Base-by-base conservation (phyloP, 2,113 vertebrate species). In the Hypocryptadius cinnamomeus region DNA sequence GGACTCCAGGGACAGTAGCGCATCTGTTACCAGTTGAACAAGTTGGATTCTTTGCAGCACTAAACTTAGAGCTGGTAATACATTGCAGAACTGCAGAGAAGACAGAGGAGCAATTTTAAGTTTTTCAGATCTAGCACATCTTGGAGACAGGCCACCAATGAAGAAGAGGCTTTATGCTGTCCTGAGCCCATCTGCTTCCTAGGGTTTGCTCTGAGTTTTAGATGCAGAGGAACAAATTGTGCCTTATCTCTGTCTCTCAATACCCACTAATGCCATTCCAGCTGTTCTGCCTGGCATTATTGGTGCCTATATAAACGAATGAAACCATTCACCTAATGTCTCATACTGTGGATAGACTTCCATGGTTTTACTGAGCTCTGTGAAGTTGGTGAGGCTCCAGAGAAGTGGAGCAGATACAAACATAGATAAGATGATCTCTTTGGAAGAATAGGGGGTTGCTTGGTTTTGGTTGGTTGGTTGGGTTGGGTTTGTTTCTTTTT, bases 1-100 rank as follows among this genome's bases (percentile, higher is more conserved):
- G 85, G 73, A 48, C 95, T 95, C 95, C 47, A 47, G 95, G 80
- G 92, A 79, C 45, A 92, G 57, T 11, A 85, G 84, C 0, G 19
- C 96, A 97, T 96, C 96, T 96, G 95, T 91, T 94, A 93, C 56
- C 25, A 66, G 72, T 27, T 60, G 82, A 91, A 76, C 27, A 42
- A 94, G 53, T 13, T n/a, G 48, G 91, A 63, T 59, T 83, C 87
- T 85, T 60, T 57, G 40, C 51, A 63, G 77, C 57, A 64, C 12
- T 33, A 64, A 91, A 84, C 44, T 73, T 30, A 50, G n/a, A 42
- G 45, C 16, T 74, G 50, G 40, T 53, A 79, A 90, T 35, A 12
- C 19, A 61, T 8, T 64, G 64, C 64, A 77, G 81, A 80, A 59
- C 17, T 45, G 19, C 28, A 84, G 47, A 82, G 68, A 60, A 80